Evolutionary conservation across 2,113 vertebrate species (phyloP).

Genomic region (Pterocles burchelli): DNA sequence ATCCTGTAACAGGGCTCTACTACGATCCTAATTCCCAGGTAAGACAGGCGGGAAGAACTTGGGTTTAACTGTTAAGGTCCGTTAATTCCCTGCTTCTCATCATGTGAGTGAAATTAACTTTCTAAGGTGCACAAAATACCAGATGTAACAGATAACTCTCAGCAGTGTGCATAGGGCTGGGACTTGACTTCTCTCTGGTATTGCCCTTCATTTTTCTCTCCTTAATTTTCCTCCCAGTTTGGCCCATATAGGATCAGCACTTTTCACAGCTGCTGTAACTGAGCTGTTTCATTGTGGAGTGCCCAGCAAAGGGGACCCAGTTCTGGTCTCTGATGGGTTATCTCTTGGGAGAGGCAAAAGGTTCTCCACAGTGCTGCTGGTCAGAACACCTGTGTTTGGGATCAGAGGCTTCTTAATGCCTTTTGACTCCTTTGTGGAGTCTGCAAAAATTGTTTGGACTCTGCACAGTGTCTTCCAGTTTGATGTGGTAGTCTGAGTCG

Average conservation of each 20-base stretch:
- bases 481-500: not conserved
- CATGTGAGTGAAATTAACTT: not conserved
- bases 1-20: conserved; percentile 92
- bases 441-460: not conserved
- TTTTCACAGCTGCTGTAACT: not conserved
- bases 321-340: not conserved
- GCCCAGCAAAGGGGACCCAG: not conserved
- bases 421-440: not conserved
- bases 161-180: not conserved
- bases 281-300: not conserved
- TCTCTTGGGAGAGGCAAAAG: not conserved
- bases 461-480: not conserved
- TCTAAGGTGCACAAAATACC: not conserved
- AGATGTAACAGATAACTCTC: not conserved
- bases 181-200: not conserved
- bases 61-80: not conserved
- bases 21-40: conserved; percentile 97
- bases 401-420: not conserved
- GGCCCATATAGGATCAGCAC: not conserved
- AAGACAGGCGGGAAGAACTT: not conserved
- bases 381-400: not conserved
- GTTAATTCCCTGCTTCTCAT: not conserved
- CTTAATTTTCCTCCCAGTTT: not conserved
- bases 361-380: not conserved
- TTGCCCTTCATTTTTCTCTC: not conserved